These are phyloP conservation scores for Euclidia mi DNA, from an alignment of 2,888 invertebrate species.

Conservation along the genomic window DNA sequence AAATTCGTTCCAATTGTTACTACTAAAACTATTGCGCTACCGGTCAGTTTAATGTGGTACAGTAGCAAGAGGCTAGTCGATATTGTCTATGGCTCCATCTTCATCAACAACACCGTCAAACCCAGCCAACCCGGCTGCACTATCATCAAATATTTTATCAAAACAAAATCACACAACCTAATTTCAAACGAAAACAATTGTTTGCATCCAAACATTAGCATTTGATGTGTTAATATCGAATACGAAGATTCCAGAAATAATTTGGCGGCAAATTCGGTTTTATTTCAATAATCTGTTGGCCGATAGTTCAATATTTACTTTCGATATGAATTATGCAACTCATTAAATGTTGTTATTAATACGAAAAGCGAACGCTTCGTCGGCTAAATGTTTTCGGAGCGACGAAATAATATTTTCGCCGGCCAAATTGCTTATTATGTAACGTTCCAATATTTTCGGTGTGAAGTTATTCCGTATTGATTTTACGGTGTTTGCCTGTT, in stretches of 20 bases:
- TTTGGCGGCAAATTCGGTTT: constrained; percentile 3
- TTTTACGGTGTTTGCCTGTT: background rate
- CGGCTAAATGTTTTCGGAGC: constrained; percentile 44
- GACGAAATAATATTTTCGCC: constrained; percentile 53
- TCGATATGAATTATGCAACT: constrained; percentile 51
- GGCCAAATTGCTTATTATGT: constrained; percentile 45
- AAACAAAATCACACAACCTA: background rate
- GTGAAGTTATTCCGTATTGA: background rate
- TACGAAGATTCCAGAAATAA: constrained; percentile 4
- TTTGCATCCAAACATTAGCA: background rate
- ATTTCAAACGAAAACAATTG: background rate
- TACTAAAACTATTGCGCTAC: too few species aligned
- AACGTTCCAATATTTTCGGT: background rate
- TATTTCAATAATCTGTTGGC: constrained; percentile 17
- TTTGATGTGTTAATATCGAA: constrained; percentile 11
- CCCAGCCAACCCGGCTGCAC: too few species aligned
- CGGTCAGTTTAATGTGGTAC: too few species aligned
- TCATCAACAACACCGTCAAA: too few species aligned
- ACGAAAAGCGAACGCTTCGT: constrained; percentile 36
- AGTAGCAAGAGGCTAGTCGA: too few species aligned
- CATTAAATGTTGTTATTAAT: constrained; percentile 61
- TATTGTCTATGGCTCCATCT: too few species aligned
- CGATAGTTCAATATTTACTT: constrained; percentile 48
- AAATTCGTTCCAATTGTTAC: too few species aligned
- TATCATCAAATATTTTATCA: background rate